Percentiles rank a stretch among this genome's conserved stretches.
Conservation (phyloP, 2,888 invertebrate species). For the Pediacus dermestoides region DNA sequence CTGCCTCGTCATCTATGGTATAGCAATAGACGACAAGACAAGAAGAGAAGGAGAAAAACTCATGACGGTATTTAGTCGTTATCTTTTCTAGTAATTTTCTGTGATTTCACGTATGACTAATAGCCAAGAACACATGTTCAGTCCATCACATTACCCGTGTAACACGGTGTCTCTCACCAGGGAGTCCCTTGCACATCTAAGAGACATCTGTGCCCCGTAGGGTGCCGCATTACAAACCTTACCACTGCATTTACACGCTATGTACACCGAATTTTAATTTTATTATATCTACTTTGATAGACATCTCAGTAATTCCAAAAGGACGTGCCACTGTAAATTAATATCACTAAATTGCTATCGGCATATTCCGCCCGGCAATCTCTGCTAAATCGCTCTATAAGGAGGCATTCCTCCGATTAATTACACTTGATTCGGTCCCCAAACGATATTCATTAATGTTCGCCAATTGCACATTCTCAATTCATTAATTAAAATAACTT, state of each 20-base stretch:
- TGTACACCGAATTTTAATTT: conserved; percentile 30
- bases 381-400: too few relatives aligned
- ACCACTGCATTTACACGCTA: conserved; percentile 26
- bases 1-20: too few relatives aligned
- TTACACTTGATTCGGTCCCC: too few relatives aligned
- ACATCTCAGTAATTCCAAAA: too few relatives aligned
- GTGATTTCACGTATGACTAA: conserved; percentile 16
- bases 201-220: conserved; percentile 38
- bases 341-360: too few relatives aligned
- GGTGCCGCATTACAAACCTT: conserved; percentile 26
- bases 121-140: conserved; percentile 35
- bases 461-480: too few relatives aligned
- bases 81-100: conserved; percentile 24
- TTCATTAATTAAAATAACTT: too few relatives aligned
- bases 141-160: conserved; percentile 37
- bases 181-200: conserved; percentile 31
- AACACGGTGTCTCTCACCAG: conserved; percentile 42
- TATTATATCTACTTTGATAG: too few relatives aligned
- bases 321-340: too few relatives aligned
- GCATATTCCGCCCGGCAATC: too few relatives aligned
- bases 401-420: too few relatives aligned
- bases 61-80: conserved; percentile 18
- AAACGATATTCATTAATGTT: too few relatives aligned
- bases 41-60: conserved; percentile 22
- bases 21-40: conserved; percentile 21